Conservation (phyloP, 2,113 vertebrate species). For the Notothenia rossii region DNA sequence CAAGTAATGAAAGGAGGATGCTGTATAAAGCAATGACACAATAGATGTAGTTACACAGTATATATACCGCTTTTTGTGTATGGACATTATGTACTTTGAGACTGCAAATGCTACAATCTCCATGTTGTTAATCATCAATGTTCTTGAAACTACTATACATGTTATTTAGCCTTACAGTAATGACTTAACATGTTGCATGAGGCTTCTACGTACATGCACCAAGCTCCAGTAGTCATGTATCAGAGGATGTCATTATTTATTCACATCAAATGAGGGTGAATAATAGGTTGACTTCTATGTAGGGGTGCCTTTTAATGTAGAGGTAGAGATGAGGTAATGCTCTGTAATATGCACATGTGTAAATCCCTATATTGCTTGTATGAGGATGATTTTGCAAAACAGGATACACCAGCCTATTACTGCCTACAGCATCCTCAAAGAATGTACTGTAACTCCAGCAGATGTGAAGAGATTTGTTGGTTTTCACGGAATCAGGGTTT, state of each 20-base stretch:
- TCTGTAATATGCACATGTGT: background rate
- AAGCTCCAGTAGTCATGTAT: background rate
- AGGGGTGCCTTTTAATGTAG: background rate
- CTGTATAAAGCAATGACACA: background rate
- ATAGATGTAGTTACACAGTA: no score
- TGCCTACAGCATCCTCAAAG: background rate
- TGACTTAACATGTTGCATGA: background rate
- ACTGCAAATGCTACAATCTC: background rate
- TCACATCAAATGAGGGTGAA: constrained; percentile 13
- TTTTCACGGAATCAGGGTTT: constrained; percentile 14
- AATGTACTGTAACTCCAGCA: constrained; percentile 3
- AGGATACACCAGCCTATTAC: background rate
- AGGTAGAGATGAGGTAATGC: background rate
- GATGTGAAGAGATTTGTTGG: constrained; percentile 5
- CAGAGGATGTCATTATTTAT: background rate
- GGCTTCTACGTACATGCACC: background rate
- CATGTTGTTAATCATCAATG: background rate
- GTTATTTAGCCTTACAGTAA: background rate
- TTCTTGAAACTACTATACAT: background rate
- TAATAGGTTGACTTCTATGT: background rate
- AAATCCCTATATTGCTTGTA: background rate
- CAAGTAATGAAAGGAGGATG: constrained; percentile 25
- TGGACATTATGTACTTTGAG: background rate
- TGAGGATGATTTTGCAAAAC: constrained; percentile 8
- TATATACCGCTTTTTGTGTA: background rate